Conservation (phyloP, 2,113 vertebrate genomes). For the Chinchilla lanigera region DNA sequence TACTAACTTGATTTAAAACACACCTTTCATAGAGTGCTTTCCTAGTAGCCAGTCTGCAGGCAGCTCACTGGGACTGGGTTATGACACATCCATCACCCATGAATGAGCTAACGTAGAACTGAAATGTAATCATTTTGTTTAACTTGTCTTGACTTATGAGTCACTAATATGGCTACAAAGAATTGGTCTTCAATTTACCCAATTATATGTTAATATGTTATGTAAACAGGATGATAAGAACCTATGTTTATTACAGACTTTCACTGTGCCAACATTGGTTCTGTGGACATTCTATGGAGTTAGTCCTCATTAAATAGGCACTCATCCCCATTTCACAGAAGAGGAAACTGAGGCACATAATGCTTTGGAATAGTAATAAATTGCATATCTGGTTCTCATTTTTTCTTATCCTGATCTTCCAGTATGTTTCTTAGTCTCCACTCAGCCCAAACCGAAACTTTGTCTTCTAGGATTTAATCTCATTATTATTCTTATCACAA, state of each 20-base stretch:
- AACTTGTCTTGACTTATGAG: neutral
- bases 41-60: neutral
- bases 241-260: neutral
- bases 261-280: neutral
- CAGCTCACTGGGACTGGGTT: neutral
- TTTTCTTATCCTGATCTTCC: neutral
- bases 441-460: neutral
- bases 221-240: neutral
- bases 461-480: neutral
- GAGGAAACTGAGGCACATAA: neutral
- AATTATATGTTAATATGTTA: neutral
- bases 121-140: neutral
- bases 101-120: neutral
- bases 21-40: neutral
- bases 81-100: neutral
- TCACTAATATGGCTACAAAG: neutral
- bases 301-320: neutral
- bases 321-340: neutral
- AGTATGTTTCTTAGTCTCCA: neutral
- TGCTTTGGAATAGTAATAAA: constrained; percentile 18
- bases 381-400: neutral
- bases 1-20: constrained; percentile 20
- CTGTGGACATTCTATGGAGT: neutral
- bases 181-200: neutral
- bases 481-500: neutral